Conservation (phyloP, 2,888 invertebrate species). For the Clivina fossor region DNA sequence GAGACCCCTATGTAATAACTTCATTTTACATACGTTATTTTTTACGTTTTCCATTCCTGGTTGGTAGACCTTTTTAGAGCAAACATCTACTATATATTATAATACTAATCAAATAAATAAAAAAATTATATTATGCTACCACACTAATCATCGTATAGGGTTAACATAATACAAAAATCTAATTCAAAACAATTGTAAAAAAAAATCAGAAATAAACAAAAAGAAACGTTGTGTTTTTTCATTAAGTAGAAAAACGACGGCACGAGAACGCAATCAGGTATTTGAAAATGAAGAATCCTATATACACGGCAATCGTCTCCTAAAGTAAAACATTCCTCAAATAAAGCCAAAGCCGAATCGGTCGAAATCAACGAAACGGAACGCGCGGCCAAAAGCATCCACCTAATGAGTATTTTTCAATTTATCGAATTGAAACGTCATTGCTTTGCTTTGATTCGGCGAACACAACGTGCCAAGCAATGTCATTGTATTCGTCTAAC, state of each 20-base stretch:
- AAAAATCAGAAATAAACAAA: background rate
- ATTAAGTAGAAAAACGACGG: background rate
- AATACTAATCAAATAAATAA: too few relatives aligned
- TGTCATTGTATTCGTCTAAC: conserved; percentile 47
- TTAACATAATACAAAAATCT: background rate
- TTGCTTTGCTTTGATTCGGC: conserved; percentile 54
- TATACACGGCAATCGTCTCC: too few relatives aligned
- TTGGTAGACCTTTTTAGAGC: too few relatives aligned
- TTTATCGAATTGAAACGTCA: conserved; percentile 52
- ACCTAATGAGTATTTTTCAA: conserved; percentile 57
- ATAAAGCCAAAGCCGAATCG: too few relatives aligned
- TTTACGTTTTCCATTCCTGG: too few relatives aligned
- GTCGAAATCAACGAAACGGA: conserved; percentile 42
- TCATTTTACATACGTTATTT: too few relatives aligned
- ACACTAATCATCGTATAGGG: too few relatives aligned
- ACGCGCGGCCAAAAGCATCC: conserved; percentile 52
- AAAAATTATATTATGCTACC: too few relatives aligned
- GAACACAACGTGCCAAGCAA: too few relatives aligned
- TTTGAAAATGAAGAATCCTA: conserved; percentile 30
- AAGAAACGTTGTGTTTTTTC: too few relatives aligned
- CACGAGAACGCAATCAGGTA: conserved; percentile 4
- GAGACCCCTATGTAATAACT: too few relatives aligned
- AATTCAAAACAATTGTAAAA: background rate
- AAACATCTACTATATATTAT: too few relatives aligned
- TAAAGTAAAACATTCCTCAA: conserved; percentile 24